Percentiles rank a stretch among this genome's conserved stretches.
Evolutionary conservation across 2,888 invertebrate genomes (phyloP).

Genomic region (Rotaria macrura): DNA sequence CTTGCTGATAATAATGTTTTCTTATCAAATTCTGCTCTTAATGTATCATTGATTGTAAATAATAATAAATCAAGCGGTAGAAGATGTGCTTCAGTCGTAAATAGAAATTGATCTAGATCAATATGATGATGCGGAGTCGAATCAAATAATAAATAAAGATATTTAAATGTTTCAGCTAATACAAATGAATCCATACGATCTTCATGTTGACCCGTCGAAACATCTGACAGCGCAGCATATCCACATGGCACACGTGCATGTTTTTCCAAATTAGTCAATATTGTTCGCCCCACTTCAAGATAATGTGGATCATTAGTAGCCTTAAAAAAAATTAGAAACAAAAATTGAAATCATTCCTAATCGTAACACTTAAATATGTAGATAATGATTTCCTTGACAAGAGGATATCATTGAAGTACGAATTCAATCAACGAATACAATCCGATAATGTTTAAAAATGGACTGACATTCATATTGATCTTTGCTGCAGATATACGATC

Average conservation of each 20-base stretch:
- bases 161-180: conserved; percentile 91
- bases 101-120: conserved; percentile 52
- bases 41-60: not conserved
- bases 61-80: conserved; percentile 56
- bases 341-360: not conserved
- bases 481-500: too few species aligned
- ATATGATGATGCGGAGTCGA: conserved; percentile 65
- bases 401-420: too few species aligned
- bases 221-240: conserved; percentile 91
- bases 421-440: too few species aligned
- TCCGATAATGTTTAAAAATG: too few species aligned
- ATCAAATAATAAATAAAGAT: conserved; percentile 81
- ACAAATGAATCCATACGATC: conserved; percentile 97
- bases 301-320: conserved; percentile 93
- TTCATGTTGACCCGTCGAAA: conserved; percentile 75
- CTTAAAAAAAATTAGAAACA: conserved; percentile 43
- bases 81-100: conserved; percentile 74
- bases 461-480: too few species aligned
- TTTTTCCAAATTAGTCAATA: conserved; percentile 74
- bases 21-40: not conserved
- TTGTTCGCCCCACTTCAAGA: conserved; percentile 76
- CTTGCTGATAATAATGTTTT: not conserved
- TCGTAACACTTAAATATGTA: too few species aligned
- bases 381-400: too few species aligned
- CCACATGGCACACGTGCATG: conserved; percentile 87